Base-by-base conservation (phyloP, 2,113 vertebrate genomes). In the Cranoglanis bouderius region DNA sequence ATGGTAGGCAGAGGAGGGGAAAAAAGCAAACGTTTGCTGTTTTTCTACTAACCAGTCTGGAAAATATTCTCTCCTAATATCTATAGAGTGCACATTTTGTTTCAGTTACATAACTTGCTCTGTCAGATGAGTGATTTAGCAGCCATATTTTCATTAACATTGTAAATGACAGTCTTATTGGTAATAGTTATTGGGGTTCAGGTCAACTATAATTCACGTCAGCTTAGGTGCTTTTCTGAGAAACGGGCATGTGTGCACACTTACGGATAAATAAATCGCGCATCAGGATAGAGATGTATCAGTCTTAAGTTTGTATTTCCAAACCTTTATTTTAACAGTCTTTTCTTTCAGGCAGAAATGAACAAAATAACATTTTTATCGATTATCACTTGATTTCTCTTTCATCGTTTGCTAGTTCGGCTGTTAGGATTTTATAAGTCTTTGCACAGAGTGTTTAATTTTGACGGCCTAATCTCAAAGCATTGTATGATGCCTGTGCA, bases 161-260 rank as follows among this genome's bases (percentile, higher is more conserved):
- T 77, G 29, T 67, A 21, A n/a, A 29, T 85, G 40, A 26, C 38
- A 46, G 24, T 75, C 12, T 81, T 81, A 9, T 87, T 14, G 43
- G 7, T 53, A 21, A 32, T 65, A 40, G 21, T 70, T 35, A 40
- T 53, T 40, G 21, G 70, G 32, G 19, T 29, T 88, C 2, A 24
- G 24, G 40, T 46, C 38, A 43, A 75, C n/a, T 18, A 55, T 80
- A 32, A 80, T 32, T 51, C 43, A 53, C 72, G 61, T 65, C 88
- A 89, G 83, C 77, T 88, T 82, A 82, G 75, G 85, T 88, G 85
- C 49, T 82, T 80, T 78, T 57, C 72, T 82, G 32, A 65, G 65
- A 88, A 86, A 61, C 75, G 72, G 74, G 55, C n/a, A 5, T 74
- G 51, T 80, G 80, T 53, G 85, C 38, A 82, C 53, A 55, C 53